phyloP scores from a whole-genome alignment of 2,797 vertebrate species.

The Gambelia wislizenii region DNA sequence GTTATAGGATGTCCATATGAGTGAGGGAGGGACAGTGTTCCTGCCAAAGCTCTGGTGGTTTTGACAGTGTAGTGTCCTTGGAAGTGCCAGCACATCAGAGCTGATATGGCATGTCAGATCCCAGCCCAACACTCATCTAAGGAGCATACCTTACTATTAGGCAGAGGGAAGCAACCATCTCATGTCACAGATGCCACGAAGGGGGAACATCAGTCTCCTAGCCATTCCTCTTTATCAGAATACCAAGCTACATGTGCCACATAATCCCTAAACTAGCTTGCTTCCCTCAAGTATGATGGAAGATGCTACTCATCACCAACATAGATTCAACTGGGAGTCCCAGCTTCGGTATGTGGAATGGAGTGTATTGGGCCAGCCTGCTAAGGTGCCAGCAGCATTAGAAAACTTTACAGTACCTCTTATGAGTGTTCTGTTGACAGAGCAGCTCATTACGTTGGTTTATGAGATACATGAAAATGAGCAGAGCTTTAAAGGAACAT shows the following conservation, averaged over 20 bases:
- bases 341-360: too few relatives aligned
- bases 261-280: too few relatives aligned
- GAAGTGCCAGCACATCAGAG: neutral
- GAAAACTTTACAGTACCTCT: neutral
- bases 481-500: neutral
- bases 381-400: too few relatives aligned
- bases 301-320: too few relatives aligned
- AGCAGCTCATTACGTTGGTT: neutral
- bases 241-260: too few relatives aligned
- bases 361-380: too few relatives aligned
- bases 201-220: too few relatives aligned
- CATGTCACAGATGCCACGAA: too few relatives aligned
- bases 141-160: neutral
- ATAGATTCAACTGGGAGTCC: too few relatives aligned
- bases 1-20: neutral
- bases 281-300: too few relatives aligned
- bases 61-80: neutral
- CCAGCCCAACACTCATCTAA: neutral
- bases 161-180: too few relatives aligned
- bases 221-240: too few relatives aligned
- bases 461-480: neutral
- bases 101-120: neutral
- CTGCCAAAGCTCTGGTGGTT: neutral
- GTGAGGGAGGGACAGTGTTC: neutral
- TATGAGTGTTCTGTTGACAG: neutral